Conservation (phyloP, 2,888 invertebrate species). For the Epinotia bilunana region DNA sequence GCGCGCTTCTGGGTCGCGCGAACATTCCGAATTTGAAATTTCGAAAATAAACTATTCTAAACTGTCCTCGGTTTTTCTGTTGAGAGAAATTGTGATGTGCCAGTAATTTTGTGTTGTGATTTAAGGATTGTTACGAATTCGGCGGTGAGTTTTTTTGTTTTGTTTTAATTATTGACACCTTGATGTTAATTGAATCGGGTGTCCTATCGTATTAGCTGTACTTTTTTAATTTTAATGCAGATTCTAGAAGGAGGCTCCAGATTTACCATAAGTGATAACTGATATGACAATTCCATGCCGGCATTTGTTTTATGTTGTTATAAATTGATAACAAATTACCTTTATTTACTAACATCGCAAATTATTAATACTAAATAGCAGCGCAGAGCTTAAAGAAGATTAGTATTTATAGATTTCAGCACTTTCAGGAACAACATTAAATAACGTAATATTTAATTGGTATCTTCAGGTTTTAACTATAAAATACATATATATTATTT, state of each 20-base stretch:
- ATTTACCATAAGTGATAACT: background rate
- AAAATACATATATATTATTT: too few relatives aligned
- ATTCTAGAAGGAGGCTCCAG: background rate
- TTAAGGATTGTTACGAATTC: constrained; percentile 35
- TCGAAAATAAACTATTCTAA: constrained; percentile 47
- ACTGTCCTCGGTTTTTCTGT: constrained; percentile 30
- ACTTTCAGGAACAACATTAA: too few relatives aligned
- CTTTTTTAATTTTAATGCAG: constrained; percentile 18
- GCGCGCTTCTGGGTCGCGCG: constrained; percentile 67
- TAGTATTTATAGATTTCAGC: too few relatives aligned
- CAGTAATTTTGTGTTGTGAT: constrained; percentile 39
- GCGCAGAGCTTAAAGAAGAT: too few relatives aligned
- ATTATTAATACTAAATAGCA: background rate
- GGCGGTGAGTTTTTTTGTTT: constrained; percentile 24
- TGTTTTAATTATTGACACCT: constrained; percentile 8
- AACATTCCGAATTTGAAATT: constrained; percentile 56
- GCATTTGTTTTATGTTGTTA: background rate
- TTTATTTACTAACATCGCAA: background rate
- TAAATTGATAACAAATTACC: background rate
- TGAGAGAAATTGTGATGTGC: constrained; percentile 43
- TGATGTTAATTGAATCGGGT: constrained; percentile 8
- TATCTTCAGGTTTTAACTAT: too few relatives aligned
- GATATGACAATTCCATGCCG: background rate
- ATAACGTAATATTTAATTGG: too few relatives aligned
- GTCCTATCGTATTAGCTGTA: background rate